Percentiles rank a stretch among this genome's conserved stretches.
These are phyloP conservation scores for Anthoscopus minutus DNA, from an alignment of 2,113 vertebrate species.

Conservation along the genomic window DNA sequence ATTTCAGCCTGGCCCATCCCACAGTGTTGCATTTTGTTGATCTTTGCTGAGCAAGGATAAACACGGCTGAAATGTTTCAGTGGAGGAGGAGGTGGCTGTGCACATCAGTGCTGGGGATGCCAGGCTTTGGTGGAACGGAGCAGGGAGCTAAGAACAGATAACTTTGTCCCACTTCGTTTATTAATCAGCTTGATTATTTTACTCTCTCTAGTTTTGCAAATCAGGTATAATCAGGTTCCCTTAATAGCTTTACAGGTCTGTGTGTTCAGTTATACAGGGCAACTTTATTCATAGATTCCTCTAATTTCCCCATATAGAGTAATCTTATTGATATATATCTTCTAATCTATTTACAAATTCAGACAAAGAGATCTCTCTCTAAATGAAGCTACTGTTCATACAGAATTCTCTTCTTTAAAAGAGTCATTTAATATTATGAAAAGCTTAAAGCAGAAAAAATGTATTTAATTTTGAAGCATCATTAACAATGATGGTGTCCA, in stretches of 20 bases:
- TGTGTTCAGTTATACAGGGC: constrained; percentile 7
- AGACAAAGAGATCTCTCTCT: neutral
- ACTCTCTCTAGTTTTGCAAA: neutral
- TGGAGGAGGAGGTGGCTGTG: neutral
- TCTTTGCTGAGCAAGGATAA: neutral
- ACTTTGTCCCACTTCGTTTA: neutral
- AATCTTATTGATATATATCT: constrained; percentile 45
- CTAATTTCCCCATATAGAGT: neutral
- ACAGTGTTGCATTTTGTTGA: neutral
- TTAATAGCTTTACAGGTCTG: neutral
- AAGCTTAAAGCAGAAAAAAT: neutral
- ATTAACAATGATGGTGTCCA: neutral
- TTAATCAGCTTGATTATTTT: constrained; percentile 25
- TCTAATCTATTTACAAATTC: constrained; percentile 5
- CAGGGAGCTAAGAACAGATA: neutral
- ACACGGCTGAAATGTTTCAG: neutral
- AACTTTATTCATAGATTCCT: neutral
- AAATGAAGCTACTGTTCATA: neutral
- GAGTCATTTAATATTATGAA: neutral
- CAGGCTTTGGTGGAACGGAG: neutral
- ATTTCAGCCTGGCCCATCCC: neutral
- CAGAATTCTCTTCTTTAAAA: neutral
- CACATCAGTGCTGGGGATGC: neutral
- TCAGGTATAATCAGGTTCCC: constrained; percentile 1
- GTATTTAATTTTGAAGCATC: neutral